These are phyloP conservation scores for Cephus runcator DNA, from an alignment of 2,888 invertebrate species.

Conservation along the genomic window DNA sequence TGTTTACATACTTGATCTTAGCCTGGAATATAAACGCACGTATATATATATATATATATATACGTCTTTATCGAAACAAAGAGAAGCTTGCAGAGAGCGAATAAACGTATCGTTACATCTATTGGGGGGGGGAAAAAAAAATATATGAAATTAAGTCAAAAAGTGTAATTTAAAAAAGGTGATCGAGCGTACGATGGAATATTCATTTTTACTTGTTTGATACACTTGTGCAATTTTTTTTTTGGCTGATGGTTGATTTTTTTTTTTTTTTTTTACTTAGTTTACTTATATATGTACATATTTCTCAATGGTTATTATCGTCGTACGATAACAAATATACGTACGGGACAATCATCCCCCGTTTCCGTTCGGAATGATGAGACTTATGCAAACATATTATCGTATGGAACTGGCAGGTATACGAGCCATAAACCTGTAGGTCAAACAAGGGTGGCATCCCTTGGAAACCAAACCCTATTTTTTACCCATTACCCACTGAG, in stretches of 20 bases:
- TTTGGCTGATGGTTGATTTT: background rate
- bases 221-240: background rate
- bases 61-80: background rate
- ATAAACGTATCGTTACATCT: background rate
- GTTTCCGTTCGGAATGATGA: conserved; percentile 35
- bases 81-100: background rate
- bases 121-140: background rate
- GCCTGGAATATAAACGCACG: background rate
- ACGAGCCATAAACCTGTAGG: conserved; percentile 25
- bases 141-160: background rate
- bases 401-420: background rate
- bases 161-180: background rate
- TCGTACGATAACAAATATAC: background rate
- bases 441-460: conserved; percentile 34
- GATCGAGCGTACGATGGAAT: background rate
- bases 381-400: conserved; percentile 48
- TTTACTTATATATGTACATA: background rate
- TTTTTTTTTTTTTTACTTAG: background rate
- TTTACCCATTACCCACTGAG: background rate
- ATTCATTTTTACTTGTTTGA: background rate
- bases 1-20: background rate
- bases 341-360: background rate
- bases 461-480: background rate
- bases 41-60: background rate
- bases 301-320: background rate